These are phyloP conservation scores for Petromus typicus DNA, from an alignment of 2,113 vertebrate genomes.

Conservation along the genomic window DNA sequence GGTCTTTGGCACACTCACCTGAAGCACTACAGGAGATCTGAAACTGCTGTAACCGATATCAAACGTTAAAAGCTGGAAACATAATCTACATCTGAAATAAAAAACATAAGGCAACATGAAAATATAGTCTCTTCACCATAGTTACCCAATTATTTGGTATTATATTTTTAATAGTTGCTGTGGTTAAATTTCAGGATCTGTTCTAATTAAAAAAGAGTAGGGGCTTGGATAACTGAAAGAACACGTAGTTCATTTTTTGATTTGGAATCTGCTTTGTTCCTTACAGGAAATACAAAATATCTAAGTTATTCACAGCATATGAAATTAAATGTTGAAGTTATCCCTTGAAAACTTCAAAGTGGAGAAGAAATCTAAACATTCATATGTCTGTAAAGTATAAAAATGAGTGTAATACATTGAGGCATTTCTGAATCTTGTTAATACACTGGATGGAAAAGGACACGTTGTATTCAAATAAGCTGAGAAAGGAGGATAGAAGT, in stretches of 20 bases:
- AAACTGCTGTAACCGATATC: constrained; percentile 89
- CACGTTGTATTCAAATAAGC: not conserved
- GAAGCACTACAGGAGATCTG: constrained; percentile 87
- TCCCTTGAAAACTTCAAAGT: not conserved
- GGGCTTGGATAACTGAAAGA: not conserved
- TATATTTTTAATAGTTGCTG: not conserved
- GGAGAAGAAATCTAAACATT: not conserved
- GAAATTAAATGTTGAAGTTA: not conserved
- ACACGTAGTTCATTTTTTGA: not conserved
- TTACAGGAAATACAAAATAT: constrained; percentile 1
- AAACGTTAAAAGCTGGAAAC: constrained; percentile 96
- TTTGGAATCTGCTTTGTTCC: not conserved
- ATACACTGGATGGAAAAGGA: not conserved
- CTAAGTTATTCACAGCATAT: not conserved
- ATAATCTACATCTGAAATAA: constrained; percentile 92
- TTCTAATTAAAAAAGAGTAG: constrained; percentile 1
- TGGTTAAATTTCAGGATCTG: not conserved
- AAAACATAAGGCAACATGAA: constrained; percentile 45
- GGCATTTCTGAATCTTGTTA: not conserved
- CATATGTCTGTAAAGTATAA: not conserved
- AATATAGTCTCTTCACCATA: not conserved
- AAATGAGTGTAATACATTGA: not conserved
- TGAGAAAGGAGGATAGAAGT: not conserved
- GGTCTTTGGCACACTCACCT: constrained; percentile 87
- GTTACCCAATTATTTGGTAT: not conserved